Evolutionary conservation across 1,140 invertebrate species (phyloP), one percentile per base, ranked within the genome.

Genomic region (Proales similis): DNA sequence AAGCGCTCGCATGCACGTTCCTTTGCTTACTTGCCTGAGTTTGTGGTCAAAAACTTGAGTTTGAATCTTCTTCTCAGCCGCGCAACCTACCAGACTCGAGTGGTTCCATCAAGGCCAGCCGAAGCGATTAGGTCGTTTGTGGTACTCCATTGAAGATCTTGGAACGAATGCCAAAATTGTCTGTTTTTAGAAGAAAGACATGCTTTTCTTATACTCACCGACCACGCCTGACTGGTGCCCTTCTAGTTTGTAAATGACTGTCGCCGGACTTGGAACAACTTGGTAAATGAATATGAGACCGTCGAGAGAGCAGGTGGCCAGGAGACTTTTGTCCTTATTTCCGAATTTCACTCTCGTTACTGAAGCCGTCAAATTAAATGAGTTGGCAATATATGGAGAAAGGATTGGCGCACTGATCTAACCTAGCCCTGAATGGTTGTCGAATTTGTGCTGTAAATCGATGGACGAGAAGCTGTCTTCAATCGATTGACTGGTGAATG

Each of bases 281-380:
- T 89, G 84, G 75, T 86, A 90, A 47, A 91, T 83, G 1, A 86
- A 88, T 19, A 90, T 74, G 3, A 80, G 83, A 1, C 85, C 84
- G 76, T 90, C 87, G 49, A 84, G 73, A 2, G 87, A 90, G 22
- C 83, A 85, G 71, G 85, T 87, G 47, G 86, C 87, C 29, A 90
- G 75, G 65, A 82, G 81, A 4, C 84, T 84, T 57, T 82, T 81
- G 69, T 90, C 86, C 76, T 90, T 87, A 74, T 90, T 86, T 0
- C 86, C 87, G 81, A 90, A 91, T 73, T 86, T 86, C 3, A 90
- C 79, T 73, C 85, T 82, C n/a, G 83, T 84, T 12, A 89, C 85
- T 70, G 64, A 7, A 70, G 67, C 20, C 26, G 11, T 62, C 36
- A 39, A n/a, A 33, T 12, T 3, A 33, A 32, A 24, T 46, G 3